A percentile compares a stretch with the other conserved stretches of the same genome.
These are phyloP conservation scores for Phylloscopus trochiloides DNA, from an alignment of 2,113 vertebrate species.

Conservation along the genomic window DNA sequence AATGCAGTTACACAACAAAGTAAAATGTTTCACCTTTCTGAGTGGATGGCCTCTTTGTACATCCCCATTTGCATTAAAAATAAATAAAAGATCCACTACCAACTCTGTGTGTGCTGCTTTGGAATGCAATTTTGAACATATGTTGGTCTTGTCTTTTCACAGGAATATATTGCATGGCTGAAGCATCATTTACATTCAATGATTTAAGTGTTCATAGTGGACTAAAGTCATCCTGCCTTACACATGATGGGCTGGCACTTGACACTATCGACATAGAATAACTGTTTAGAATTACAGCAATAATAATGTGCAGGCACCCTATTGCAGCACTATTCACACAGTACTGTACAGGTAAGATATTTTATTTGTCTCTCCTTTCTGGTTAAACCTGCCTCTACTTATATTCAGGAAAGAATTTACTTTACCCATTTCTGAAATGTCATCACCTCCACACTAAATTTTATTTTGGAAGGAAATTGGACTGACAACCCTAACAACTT, in stretches of 20 bases:
- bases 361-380: neutral
- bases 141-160: neutral
- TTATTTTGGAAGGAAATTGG: constrained; percentile 24
- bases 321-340: neutral
- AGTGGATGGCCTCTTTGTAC: neutral
- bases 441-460: neutral
- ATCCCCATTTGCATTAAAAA: neutral
- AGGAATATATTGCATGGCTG: neutral
- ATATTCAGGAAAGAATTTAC: neutral
- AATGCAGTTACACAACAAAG: neutral
- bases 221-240: neutral
- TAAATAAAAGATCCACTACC: neutral
- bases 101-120: neutral
- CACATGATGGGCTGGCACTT: neutral
- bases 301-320: neutral
- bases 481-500: constrained; percentile 36
- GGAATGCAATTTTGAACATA: neutral
- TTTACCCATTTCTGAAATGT: neutral
- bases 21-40: neutral
- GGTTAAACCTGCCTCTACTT: neutral
- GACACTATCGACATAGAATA: neutral
- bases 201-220: neutral
- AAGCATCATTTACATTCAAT: neutral
- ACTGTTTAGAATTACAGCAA: neutral
- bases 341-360: neutral